Percentiles rank a stretch among this genome's conserved stretches.
Evolutionary conservation across 2,113 vertebrate genomes (phyloP).

Genomic region (Anolis carolinensis): DNA sequence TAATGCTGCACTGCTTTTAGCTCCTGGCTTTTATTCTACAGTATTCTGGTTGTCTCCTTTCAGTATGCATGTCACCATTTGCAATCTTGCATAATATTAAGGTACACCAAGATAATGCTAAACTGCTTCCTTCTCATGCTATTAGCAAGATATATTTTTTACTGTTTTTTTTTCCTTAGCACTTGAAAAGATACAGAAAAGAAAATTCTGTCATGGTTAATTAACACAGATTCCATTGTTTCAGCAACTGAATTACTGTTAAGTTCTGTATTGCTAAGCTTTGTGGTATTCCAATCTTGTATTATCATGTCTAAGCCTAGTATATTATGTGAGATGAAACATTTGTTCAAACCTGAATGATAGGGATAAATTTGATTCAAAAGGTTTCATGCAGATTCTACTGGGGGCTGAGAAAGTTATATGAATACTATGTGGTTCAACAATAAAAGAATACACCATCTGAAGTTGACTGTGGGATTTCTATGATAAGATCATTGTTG

Average conservation of each 20-base stretch:
- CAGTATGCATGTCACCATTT: constrained; percentile 13
- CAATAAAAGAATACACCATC: neutral
- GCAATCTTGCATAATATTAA: constrained; percentile 31
- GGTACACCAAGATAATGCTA: constrained; percentile 15
- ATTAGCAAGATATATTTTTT: constrained; percentile 5
- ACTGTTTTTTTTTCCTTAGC: neutral
- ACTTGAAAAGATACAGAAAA: constrained; percentile 50
- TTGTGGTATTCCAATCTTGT: constrained; percentile 43
- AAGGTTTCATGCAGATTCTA: constrained; percentile 20
- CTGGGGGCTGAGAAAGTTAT: constrained; percentile 11
- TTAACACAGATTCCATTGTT: constrained; percentile 56
- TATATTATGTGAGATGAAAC: constrained; percentile 23
- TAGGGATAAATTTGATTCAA: constrained; percentile 20
- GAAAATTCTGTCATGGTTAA: constrained; percentile 49
- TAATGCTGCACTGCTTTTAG: neutral
- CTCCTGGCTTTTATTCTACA: neutral
- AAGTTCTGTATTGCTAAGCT: constrained; percentile 35
- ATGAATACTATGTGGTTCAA: neutral
- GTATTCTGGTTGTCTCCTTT: neutral
- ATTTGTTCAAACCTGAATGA: constrained; percentile 30
- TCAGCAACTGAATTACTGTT: constrained; percentile 43
- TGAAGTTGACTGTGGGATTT: constrained; percentile 14
- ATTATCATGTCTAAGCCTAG: constrained; percentile 31
- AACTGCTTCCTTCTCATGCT: constrained; percentile 30
- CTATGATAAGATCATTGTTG: constrained; percentile 5